Evolutionary conservation across 1,140 invertebrate genomes (phyloP).

Genomic region (Myzus persicae): DNA sequence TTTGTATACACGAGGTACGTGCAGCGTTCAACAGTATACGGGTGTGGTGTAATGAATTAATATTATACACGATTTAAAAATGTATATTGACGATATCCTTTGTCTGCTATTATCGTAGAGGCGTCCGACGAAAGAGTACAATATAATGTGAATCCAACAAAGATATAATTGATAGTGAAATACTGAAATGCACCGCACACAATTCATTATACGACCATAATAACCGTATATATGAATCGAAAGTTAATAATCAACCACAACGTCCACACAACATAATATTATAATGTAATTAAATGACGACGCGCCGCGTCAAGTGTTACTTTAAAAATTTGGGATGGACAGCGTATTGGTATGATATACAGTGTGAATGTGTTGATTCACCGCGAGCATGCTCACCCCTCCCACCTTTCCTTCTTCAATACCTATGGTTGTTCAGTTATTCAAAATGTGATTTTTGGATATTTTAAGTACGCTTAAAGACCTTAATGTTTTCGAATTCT

Average conservation of each 20-base stretch:
- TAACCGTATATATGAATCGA: background rate
- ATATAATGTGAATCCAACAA: background rate
- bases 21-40: background rate
- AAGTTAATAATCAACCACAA: background rate
- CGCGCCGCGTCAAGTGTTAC: background rate
- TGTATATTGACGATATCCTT: background rate
- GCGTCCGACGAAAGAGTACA: background rate
- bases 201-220: constrained; percentile 14
- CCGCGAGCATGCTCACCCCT: too few relatives aligned
- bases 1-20: background rate
- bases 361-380: too few relatives aligned
- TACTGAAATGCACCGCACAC: background rate
- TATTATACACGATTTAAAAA: constrained; percentile 9
- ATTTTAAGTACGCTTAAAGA: too few relatives aligned
- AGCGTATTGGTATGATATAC: background rate
- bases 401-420: too few relatives aligned
- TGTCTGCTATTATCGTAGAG: background rate
- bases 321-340: background rate
- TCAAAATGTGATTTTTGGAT: too few relatives aligned
- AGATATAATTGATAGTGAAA: background rate
- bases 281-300: background rate
- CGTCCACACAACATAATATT: background rate
- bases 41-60: constrained; percentile 15
- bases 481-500: too few relatives aligned
- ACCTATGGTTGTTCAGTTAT: too few relatives aligned